phyloP scores from a whole-genome alignment of 2,888 invertebrate genomes.

The Euplagia quadripunctaria region DNA sequence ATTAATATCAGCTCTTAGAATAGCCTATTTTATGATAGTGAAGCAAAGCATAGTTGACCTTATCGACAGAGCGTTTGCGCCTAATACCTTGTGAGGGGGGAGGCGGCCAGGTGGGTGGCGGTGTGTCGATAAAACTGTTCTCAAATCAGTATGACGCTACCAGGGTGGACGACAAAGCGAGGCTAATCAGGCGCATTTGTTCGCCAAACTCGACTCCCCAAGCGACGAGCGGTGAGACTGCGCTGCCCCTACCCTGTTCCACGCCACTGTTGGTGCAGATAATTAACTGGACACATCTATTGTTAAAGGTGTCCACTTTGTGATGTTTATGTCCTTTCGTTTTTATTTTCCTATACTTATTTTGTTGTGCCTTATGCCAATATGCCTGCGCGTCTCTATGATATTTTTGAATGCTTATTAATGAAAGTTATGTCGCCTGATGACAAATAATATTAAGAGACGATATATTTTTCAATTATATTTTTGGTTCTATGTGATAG shows the following conservation, averaged over 20 bases:
- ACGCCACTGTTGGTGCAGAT: conserved; percentile 67
- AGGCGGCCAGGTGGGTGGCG: conserved; percentile 23
- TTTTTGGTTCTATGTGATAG: too few relatives aligned
- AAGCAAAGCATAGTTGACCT: conserved; percentile 22
- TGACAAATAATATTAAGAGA: too few relatives aligned
- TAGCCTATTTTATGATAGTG: background rate
- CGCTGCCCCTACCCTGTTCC: conserved; percentile 36
- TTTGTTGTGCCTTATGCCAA: too few relatives aligned
- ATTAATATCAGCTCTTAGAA: too few relatives aligned
- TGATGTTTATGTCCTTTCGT: conserved; percentile 10
- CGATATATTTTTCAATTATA: too few relatives aligned
- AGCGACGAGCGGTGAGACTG: conserved; percentile 40
- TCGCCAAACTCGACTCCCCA: conserved; percentile 71
- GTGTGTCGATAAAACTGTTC: conserved; percentile 48
- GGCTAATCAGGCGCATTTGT: conserved; percentile 84
- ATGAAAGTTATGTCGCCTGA: too few relatives aligned
- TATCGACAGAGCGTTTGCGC: conserved; percentile 20
- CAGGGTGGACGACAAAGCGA: conserved; percentile 71
- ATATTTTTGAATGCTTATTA: too few relatives aligned
- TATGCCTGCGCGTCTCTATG: too few relatives aligned
- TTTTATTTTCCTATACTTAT: background rate
- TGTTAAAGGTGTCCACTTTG: conserved; percentile 50
- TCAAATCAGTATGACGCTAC: conserved; percentile 54
- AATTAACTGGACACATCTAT: conserved; percentile 76
- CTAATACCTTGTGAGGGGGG: conserved; percentile 29